phyloP scores from a whole-genome alignment of 2,797 vertebrate species.

The Sebastiscus tertius region DNA sequence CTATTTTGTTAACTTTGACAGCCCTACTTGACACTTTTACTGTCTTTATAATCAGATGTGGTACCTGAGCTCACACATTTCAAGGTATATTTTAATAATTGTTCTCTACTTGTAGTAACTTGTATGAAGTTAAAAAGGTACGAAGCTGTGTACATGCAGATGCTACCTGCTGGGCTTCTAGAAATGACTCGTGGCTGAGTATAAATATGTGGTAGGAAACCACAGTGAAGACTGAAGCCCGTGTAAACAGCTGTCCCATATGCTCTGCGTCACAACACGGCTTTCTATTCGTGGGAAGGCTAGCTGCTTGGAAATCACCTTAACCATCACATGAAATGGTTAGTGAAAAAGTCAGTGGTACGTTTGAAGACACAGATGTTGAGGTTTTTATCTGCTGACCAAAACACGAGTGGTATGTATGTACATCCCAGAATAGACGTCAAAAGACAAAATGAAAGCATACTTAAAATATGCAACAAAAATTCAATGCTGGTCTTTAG shows the following conservation, averaged over 20 bases:
- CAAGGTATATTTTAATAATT: neutral
- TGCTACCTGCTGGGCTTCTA: neutral
- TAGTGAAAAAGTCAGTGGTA: neutral
- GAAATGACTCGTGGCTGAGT: constrained; percentile 15
- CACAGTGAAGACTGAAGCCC: constrained; percentile 11
- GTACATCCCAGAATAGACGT: neutral
- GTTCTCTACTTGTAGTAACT: neutral
- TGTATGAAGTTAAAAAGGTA: neutral
- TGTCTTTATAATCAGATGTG: neutral
- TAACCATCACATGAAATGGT: neutral
- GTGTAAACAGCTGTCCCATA: neutral
- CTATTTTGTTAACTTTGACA: too few species aligned
- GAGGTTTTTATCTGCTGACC: neutral
- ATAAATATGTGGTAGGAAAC: constrained; percentile 53
- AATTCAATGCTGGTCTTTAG: neutral
- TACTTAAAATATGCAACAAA: neutral
- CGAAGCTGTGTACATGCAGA: neutral
- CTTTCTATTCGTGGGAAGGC: neutral
- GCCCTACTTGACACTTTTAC: neutral
- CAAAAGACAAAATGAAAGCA: constrained; percentile 4
- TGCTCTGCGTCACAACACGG: neutral
- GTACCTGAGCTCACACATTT: neutral
- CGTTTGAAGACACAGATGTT: neutral
- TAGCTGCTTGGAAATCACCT: constrained; percentile 40
- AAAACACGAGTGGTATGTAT: neutral